Evolutionary conservation across 2,888 invertebrate species (phyloP).

Genomic region (Cerceris ruficornis): DNA sequence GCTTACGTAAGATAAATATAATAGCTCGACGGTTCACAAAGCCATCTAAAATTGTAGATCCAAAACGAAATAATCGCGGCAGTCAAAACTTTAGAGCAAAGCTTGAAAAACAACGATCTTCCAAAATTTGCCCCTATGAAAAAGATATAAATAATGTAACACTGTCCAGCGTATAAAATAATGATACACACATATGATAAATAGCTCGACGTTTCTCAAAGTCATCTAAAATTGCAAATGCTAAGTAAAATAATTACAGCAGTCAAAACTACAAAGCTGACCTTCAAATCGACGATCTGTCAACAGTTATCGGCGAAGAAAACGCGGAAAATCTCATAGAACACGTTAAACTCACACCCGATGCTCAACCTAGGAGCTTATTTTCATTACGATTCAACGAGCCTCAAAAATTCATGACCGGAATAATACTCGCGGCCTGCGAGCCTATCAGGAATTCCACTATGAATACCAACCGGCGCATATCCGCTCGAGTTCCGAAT

Average conservation of each 20-base stretch:
- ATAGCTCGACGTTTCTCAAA: too few relatives aligned
- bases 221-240: too few relatives aligned
- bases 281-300: neutral
- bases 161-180: too few relatives aligned
- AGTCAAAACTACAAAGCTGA: neutral
- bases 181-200: too few relatives aligned
- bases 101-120: too few relatives aligned
- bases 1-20: too few relatives aligned
- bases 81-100: too few relatives aligned
- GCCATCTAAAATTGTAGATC: too few relatives aligned
- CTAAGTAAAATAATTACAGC: neutral
- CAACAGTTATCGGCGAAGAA: neutral
- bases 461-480: slow-evolving; percentile 62
- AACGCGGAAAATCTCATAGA: neutral
- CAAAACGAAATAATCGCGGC: too few relatives aligned
- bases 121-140: too few relatives aligned
- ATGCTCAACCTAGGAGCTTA: slow-evolving; percentile 19
- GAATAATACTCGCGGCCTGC: slow-evolving; percentile 58
- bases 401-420: slow-evolving; percentile 62
- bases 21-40: too few relatives aligned
- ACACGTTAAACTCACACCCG: neutral
- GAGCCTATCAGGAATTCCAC: slow-evolving; percentile 57
- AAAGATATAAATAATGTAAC: too few relatives aligned
- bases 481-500: slow-evolving; percentile 49
- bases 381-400: slow-evolving; percentile 31